Base-by-base conservation (phyloP, 2,113 vertebrate genomes). In the Rhea pennata region DNA sequence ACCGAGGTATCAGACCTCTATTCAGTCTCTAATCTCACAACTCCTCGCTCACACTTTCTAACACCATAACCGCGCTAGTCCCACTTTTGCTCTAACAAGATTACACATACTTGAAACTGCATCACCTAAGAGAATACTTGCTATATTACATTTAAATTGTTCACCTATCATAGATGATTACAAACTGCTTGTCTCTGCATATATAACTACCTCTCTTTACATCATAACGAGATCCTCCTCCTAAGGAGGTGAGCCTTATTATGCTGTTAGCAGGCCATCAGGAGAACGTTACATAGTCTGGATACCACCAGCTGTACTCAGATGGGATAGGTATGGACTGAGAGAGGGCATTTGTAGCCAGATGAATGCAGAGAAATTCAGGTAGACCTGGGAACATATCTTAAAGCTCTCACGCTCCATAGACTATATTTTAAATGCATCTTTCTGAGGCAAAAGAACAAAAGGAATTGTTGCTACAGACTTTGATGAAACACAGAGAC, bases 261-360 rank as follows among this genome's bases (percentile, higher is more conserved):
- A 61, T 17, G 12, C 26, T 23, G 27, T 11, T 14, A 44, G 24
- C 8, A 51, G 75, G 17, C 8, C 40, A 70, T 1, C 15, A 27
- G 26, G 12, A 88, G 59, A 58, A 54, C 16, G 26, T 21, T 50
- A 67, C n/a, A 61, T 42, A 7, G 14, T 6, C 19, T 46, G 88
- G 56, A 20, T 1, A 1, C 33, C 8, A 44, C 15, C 42, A 70
- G 42, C 8, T 15, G 19, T 6, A n/a, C 39, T 51, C 58, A 27
- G 4, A 7, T 2, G 2, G 80, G 42, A 6, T 33, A n/a, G 0
- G 1, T 2, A 6, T 3, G 27, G 24, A 23, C 69, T 21, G 48
- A 26, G n/a, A 12, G 48, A 26, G n/a, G 14, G 6, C 26, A 31
- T 31, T 85, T 85, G 59, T 67, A 40, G 27, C 53, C 36, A 70